Base-by-base conservation (phyloP, 2,888 invertebrate species). In the Drosophila vallismaia region DNA sequence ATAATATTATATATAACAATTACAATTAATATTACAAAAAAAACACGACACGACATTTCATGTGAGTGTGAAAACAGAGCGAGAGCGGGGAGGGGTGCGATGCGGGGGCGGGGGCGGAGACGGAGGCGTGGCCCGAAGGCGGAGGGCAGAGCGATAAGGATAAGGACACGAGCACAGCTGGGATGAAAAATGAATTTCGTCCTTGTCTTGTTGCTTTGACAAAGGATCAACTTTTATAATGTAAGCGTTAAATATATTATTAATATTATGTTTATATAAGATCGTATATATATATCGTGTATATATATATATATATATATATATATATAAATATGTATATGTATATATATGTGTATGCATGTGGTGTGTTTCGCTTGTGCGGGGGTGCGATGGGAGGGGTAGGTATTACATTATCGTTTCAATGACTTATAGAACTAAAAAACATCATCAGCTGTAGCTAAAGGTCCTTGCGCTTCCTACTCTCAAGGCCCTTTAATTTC, bases 361-460 rank as follows among this genome's bases (percentile, higher is more conserved):
- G 19, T 19, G 19, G 46, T 55, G 33, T 63, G 51, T 33, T n/a
- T 40, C 12, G 14, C n/a, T 40, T 14, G 40, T 19, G 10, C 29
- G 6, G 48, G 31, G 19, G 14, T 14, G 49, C 31, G 14, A 33
- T 24, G 33, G 36, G 31, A 28, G 28, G 10, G 50, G 45, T 33
- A 26, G 40, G 42, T 77, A 52, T 76, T 59, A 50, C 48, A 42
- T 60, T 71, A 78, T 85, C 57, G 59, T 69, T 74, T 71, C 19
- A 58, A 69, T 69, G 67, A 76, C 83, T 83, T 83, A 83, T 71
- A 87, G 67, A 83, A 87, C 88, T 83, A 83, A 79, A 85, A 87
- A 83, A 83, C 88, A 85, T 83, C 73, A 48, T 49, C 45, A 56
- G 62, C 26, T 76, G 71, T 62, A 72, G 68, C 68, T 42, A 10